A percentile compares a stretch with the other conserved stretches of the same genome.
Evolutionary conservation across 2,888 invertebrate genomes (phyloP).

Genomic region (Xylota sylvarum): DNA sequence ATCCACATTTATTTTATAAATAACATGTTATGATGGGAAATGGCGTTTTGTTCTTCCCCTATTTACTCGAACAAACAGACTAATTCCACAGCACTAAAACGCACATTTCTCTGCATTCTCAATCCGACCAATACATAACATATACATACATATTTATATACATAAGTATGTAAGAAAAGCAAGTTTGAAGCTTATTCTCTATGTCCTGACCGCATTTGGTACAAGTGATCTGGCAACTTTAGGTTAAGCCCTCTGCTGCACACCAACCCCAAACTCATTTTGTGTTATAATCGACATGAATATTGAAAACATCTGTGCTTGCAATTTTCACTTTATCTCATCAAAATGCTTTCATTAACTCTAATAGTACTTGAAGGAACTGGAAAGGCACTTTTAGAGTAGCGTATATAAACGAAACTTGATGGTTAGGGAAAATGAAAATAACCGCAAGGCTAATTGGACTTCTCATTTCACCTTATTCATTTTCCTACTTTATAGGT

Average conservation of each 20-base stretch:
- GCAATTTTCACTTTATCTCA: constrained; percentile 70
- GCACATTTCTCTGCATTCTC: neutral
- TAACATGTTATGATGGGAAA: neutral
- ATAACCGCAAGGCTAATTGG: constrained; percentile 65
- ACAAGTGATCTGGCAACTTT: constrained; percentile 48
- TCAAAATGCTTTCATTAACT: constrained; percentile 68
- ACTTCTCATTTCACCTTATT: constrained; percentile 61
- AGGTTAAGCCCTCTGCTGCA: constrained; percentile 26
- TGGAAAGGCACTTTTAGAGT: constrained; percentile 43
- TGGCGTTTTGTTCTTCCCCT: neutral
- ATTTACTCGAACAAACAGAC: neutral
- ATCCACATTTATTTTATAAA: neutral
- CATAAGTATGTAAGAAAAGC: constrained; percentile 11
- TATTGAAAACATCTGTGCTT: constrained; percentile 70
- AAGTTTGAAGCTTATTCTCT: constrained; percentile 28
- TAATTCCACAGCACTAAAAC: neutral
- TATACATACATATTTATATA: neutral
- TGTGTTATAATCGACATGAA: constrained; percentile 66
- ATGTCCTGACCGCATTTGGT: constrained; percentile 55
- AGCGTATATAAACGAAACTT: constrained; percentile 58
- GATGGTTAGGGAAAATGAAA: constrained; percentile 49
- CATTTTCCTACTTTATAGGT: constrained; percentile 37
- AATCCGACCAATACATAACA: neutral
- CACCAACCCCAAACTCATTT: constrained; percentile 34
- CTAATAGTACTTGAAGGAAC: constrained; percentile 62